Conservation (phyloP, 2,113 vertebrate species). For the Leucoraja erinaceus region DNA sequence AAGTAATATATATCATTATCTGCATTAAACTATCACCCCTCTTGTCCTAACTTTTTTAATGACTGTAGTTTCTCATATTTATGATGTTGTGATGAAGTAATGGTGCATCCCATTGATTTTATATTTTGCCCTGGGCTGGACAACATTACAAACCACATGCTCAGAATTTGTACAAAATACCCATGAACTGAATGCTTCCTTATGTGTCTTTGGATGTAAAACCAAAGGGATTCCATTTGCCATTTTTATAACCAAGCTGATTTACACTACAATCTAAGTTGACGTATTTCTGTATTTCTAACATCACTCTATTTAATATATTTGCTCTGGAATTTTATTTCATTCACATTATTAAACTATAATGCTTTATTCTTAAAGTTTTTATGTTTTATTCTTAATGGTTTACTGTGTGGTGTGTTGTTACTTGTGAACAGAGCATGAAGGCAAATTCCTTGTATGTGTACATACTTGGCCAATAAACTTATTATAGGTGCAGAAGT, state of each 20-base stretch:
- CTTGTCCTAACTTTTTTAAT: background rate
- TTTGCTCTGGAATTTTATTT: too few species aligned
- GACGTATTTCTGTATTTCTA: background rate
- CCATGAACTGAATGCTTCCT: background rate
- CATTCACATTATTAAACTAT: too few species aligned
- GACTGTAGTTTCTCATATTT: background rate
- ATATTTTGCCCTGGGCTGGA: background rate
- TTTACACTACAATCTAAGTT: background rate
- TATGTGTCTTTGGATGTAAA: background rate
- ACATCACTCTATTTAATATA: background rate
- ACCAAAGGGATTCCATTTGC: background rate
- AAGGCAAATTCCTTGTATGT: too few species aligned
- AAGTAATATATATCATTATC: background rate
- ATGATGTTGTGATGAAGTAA: background rate
- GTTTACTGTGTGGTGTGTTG: too few species aligned
- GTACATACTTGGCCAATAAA: too few species aligned
- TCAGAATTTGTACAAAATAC: background rate
- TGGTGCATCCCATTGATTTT: too few species aligned
- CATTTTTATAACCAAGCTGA: background rate
- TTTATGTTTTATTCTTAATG: too few species aligned
- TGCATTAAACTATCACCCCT: background rate
- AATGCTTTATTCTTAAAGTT: too few species aligned
- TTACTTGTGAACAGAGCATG: too few species aligned
- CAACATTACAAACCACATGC: background rate
- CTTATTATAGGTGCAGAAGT: too few species aligned